phyloP scores from a whole-genome alignment of 2,888 invertebrate genomes.

The Azorinus chamasolen region DNA sequence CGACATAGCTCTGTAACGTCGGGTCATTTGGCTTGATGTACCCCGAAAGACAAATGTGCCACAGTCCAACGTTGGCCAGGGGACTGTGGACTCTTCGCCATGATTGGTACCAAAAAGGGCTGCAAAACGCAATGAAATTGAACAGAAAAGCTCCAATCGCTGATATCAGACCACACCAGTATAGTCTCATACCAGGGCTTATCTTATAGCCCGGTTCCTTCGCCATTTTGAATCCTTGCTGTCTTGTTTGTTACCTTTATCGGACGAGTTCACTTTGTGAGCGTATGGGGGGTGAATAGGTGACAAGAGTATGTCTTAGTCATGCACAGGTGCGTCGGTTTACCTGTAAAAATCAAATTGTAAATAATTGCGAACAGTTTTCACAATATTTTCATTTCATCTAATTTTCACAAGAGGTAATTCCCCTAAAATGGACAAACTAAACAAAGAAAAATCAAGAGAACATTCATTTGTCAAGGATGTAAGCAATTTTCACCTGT shows the following conservation, averaged over 20 bases:
- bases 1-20: slow-evolving; percentile 78
- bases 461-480: background rate
- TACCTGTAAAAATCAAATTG: too few relatives aligned
- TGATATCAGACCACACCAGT: slow-evolving; percentile 68
- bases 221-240: slow-evolving; percentile 62
- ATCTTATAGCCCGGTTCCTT: slow-evolving; percentile 49
- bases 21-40: slow-evolving; percentile 80
- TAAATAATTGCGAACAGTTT: too few relatives aligned
- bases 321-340: slow-evolving; percentile 4
- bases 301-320: too few relatives aligned
- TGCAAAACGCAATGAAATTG: slow-evolving; percentile 78
- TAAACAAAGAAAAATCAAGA: too few relatives aligned
- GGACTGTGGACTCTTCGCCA: slow-evolving; percentile 82
- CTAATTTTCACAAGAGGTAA: too few relatives aligned
- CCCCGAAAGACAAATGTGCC: slow-evolving; percentile 81
- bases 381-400: too few relatives aligned
- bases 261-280: slow-evolving; percentile 43
- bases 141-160: slow-evolving; percentile 69
- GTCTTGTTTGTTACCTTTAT: slow-evolving; percentile 39
- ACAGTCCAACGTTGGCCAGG: slow-evolving; percentile 80
- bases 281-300: slow-evolving; percentile 28
- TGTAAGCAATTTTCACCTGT: too few relatives aligned
- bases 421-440: too few relatives aligned
- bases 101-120: slow-evolving; percentile 82
- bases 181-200: slow-evolving; percentile 68